Conservation (phyloP, 2,888 invertebrate species). For the Drosophila kanekoi region DNA sequence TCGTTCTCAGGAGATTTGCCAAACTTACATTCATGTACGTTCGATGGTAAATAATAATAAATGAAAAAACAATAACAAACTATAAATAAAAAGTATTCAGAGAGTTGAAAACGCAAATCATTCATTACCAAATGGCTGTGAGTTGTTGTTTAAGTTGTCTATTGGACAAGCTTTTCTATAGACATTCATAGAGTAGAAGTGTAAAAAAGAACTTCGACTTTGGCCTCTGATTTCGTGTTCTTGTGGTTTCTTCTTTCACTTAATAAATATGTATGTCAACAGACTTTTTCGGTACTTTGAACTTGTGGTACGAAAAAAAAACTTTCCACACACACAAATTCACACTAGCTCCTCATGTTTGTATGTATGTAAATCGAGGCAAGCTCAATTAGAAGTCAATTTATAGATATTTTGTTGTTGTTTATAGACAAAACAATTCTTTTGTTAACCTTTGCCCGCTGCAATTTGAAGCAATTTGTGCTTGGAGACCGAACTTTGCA, state of each 20-base stretch:
- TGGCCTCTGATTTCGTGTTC: conserved; percentile 6
- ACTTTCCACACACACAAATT: conserved; percentile 49
- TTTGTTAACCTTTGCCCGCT: conserved; percentile 27
- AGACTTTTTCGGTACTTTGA: conserved; percentile 54
- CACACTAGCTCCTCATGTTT: not conserved
- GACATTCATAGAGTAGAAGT: not conserved
- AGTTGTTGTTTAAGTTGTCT: not conserved
- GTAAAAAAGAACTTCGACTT: conserved; percentile 11
- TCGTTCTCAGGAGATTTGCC: not conserved
- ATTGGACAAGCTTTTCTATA: too few species aligned
- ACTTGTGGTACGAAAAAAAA: conserved; percentile 42
- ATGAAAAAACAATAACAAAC: not conserved
- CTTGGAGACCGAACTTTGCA: conserved; percentile 48
- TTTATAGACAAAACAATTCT: conserved; percentile 35
- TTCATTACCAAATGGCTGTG: not conserved
- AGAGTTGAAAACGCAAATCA: too few species aligned
- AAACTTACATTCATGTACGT: conserved; percentile 7
- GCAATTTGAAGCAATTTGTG: conserved; percentile 57
- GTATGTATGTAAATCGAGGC: not conserved
- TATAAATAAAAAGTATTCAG: too few species aligned
- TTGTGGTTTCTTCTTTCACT: conserved; percentile 43
- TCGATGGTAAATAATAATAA: not conserved
- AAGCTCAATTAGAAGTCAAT: conserved; percentile 48
- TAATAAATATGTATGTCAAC: conserved; percentile 48
- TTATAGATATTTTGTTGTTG: conserved; percentile 42